A percentile compares a stretch with the other conserved stretches of the same genome.
phyloP scores from a whole-genome alignment of 2,113 vertebrate species.

The Garra rufa region DNA sequence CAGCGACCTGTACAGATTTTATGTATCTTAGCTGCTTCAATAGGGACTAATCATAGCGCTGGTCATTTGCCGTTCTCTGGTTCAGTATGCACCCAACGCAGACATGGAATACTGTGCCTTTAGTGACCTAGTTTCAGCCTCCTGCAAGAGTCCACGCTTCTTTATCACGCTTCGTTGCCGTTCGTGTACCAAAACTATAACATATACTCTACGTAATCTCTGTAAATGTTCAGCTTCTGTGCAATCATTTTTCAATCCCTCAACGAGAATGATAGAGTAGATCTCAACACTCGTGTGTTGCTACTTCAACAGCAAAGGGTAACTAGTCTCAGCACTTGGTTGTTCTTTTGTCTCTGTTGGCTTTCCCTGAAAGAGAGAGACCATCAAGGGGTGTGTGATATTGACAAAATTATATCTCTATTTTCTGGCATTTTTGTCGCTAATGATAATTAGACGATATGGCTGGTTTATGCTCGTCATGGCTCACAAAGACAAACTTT shows the following conservation, averaged over 20 bases:
- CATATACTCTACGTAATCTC: constrained; percentile 10
- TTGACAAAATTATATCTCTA: neutral
- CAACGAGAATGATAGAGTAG: neutral
- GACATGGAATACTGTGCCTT: constrained; percentile 34
- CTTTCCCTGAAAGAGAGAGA: neutral
- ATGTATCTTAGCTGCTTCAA: constrained; percentile 21
- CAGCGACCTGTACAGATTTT: constrained; percentile 25
- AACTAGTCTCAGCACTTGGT: neutral
- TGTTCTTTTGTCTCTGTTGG: neutral
- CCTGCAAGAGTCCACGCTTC: neutral
- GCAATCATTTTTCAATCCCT: constrained; percentile 5
- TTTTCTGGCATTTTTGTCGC: neutral
- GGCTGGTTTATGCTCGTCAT: neutral
- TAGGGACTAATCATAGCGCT: constrained; percentile 19
- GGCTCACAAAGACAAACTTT: neutral
- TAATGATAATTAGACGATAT: neutral
- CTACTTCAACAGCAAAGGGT: neutral
- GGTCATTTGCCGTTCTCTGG: constrained; percentile 17
- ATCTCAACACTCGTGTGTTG: neutral
- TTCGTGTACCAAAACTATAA: constrained; percentile 17
- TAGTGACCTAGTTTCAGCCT: constrained; percentile 31
- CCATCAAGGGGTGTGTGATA: neutral
- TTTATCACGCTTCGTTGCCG: constrained; percentile 1
- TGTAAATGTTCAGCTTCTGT: constrained; percentile 22
- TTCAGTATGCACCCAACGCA: constrained; percentile 6